Conservation (phyloP, 2,888 invertebrate species). For the Panzeria rudis region DNA sequence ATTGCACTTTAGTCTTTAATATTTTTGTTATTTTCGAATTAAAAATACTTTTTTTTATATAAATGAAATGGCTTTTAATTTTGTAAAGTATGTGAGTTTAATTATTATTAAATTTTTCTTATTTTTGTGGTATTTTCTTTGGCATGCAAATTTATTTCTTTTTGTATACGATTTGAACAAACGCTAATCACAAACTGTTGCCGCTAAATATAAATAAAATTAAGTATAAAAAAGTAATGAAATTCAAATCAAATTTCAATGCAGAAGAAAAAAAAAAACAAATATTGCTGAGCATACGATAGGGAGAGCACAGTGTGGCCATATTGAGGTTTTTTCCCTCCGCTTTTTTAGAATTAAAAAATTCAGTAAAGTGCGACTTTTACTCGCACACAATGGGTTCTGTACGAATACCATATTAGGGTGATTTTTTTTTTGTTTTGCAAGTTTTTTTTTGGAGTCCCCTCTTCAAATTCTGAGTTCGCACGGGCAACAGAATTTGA, state of each 20-base stretch:
- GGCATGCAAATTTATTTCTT: conserved; percentile 58
- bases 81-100: conserved; percentile 3
- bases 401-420: too few species aligned
- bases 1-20: conserved; percentile 1
- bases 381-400: too few species aligned
- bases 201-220: conserved; percentile 72
- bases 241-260: conserved; percentile 68
- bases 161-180: conserved; percentile 60
- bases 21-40: not conserved
- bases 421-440: too few species aligned
- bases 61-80: conserved; percentile 22
- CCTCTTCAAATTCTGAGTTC: too few species aligned
- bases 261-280: conserved; percentile 51
- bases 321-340: not conserved
- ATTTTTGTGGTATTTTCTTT: conserved; percentile 35
- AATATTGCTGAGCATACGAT: conserved; percentile 51
- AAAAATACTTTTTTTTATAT: conserved; percentile 1
- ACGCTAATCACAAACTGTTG: conserved; percentile 75
- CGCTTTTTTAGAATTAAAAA: too few species aligned
- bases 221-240: conserved; percentile 68
- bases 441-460: too few species aligned
- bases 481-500: too few species aligned
- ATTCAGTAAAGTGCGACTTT: too few species aligned
- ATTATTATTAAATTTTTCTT: conserved; percentile 16
- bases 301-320: conserved; percentile 15